Percentiles rank a stretch among this genome's conserved stretches.
phyloP scores from a whole-genome alignment of 2,888 invertebrate genomes.

The Salticus scenicus region DNA sequence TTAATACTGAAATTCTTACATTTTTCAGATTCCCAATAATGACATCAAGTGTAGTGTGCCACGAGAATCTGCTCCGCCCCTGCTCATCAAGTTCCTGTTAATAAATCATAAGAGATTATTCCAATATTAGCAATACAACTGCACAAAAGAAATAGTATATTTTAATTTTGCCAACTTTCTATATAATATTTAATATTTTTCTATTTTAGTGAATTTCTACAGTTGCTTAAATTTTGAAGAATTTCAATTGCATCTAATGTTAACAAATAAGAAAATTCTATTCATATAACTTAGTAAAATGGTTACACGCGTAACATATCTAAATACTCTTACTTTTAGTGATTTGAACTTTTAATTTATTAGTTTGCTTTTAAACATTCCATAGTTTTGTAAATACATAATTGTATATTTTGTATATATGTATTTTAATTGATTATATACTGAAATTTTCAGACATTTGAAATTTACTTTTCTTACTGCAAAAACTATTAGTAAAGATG shows the following conservation, averaged over 20 bases:
- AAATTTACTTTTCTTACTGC: no score
- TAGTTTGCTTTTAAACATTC: neutral
- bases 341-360: no score
- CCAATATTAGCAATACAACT: neutral
- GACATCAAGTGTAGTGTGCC: constrained; percentile 19
- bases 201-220: neutral
- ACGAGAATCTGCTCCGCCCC: constrained; percentile 22
- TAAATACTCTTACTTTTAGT: no score
- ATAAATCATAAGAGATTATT: neutral
- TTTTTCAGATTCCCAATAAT: constrained; percentile 37
- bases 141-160: constrained; percentile 1
- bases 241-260: no score
- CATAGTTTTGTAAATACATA: neutral
- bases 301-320: no score
- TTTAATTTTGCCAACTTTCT: neutral
- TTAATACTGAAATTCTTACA: no score
- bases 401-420: constrained; percentile 66
- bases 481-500: no score
- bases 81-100: constrained; percentile 11
- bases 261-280: no score
- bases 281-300: no score
- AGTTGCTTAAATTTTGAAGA: no score
- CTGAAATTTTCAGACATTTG: no score
- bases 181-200: neutral
- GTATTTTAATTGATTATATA: no score